Percentiles rank a stretch among this genome's conserved stretches.
Evolutionary conservation across 2,113 vertebrate species (phyloP).

Genomic region (Capricornis sumatraensis): DNA sequence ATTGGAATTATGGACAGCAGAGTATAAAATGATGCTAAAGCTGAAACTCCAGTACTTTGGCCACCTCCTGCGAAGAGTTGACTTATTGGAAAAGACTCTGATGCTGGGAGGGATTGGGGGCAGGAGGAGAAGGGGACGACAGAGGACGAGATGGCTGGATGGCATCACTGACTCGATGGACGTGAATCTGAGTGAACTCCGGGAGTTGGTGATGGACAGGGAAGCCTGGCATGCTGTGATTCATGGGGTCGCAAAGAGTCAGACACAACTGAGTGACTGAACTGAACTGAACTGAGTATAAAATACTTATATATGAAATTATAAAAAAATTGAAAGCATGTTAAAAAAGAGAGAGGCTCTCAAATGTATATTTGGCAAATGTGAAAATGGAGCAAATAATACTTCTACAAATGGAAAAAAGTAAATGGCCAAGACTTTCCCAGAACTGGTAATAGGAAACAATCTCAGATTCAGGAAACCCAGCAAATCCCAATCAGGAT

Average conservation of each 20-base stretch:
- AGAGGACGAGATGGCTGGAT: too few species aligned
- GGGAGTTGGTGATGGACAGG: too few species aligned
- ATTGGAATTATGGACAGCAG: neutral
- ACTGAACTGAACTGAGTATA: neutral
- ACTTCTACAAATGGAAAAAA: conserved; percentile 7
- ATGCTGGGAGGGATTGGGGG: too few species aligned
- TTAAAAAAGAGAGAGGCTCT: neutral
- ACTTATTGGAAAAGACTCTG: too few species aligned
- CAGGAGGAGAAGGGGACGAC: too few species aligned
- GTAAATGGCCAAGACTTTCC: neutral
- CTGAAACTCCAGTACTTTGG: too few species aligned
- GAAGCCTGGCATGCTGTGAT: too few species aligned
- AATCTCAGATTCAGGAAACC: neutral
- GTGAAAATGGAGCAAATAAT: neutral
- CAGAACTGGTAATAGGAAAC: neutral
- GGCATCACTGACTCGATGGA: too few species aligned
- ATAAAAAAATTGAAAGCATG: neutral
- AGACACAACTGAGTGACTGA: too few species aligned
- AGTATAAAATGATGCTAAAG: neutral
- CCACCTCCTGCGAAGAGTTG: too few species aligned
- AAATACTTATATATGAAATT: neutral
- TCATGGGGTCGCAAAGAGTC: too few species aligned
- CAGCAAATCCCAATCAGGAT: neutral
- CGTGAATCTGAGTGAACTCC: too few species aligned
- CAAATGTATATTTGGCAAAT: neutral